These are phyloP conservation scores for Dicyrtomina minuta DNA, from an alignment of 2,888 invertebrate genomes.

Conservation along the genomic window DNA sequence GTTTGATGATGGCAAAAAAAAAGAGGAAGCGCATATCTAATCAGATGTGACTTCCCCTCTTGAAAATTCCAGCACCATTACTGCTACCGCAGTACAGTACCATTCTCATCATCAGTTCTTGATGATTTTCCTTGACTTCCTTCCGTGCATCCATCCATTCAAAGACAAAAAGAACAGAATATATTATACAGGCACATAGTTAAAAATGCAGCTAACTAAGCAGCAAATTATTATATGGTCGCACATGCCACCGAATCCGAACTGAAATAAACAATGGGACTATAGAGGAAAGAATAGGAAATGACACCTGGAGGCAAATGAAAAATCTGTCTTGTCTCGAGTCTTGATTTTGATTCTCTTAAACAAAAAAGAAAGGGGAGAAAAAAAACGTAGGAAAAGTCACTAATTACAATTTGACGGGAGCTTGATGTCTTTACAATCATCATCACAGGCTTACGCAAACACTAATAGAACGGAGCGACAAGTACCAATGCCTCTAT, in stretches of 20 bases:
- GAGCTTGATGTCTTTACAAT: constrained; percentile 1
- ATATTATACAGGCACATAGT: too few species aligned
- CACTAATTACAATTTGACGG: constrained; percentile 3
- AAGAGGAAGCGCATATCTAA: constrained; percentile 2
- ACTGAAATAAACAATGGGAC: too few species aligned
- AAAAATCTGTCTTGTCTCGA: constrained; percentile 11
- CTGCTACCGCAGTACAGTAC: not conserved
- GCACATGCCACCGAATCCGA: too few species aligned
- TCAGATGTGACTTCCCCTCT: constrained; percentile 17
- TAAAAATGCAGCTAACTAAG: too few species aligned
- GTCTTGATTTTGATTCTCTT: not conserved
- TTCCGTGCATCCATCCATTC: too few species aligned
- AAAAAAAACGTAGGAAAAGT: not conserved
- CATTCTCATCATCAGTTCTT: not conserved
- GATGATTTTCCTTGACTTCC: not conserved
- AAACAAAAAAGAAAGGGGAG: not conserved
- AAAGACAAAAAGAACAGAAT: too few species aligned
- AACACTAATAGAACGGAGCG: too few species aligned
- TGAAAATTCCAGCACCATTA: not conserved
- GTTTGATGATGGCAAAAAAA: constrained; percentile 10
- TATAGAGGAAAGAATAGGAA: constrained; percentile 12
- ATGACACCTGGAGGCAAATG: constrained; percentile 33
- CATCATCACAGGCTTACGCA: not conserved
- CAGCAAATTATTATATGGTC: too few species aligned
- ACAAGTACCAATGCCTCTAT: too few species aligned